Evolutionary conservation across 1,140 invertebrate genomes (phyloP).

Genomic region (Eupeodes corollae): DNA sequence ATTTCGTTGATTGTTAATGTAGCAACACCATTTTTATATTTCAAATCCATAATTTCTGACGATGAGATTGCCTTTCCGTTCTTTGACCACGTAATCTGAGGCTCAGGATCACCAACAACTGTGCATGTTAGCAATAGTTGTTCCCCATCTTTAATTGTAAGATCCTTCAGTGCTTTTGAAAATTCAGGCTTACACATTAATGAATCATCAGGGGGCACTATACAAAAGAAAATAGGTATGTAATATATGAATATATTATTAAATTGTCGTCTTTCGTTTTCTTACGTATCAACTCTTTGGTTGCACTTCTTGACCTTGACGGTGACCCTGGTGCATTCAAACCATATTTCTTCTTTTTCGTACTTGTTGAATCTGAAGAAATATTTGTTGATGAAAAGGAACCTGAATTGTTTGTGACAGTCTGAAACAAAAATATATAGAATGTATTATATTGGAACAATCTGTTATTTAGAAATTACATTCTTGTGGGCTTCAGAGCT

Average conservation of each 20-base stretch:
- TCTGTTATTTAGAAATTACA: too few relatives aligned
- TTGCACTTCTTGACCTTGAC: constrained; percentile 73
- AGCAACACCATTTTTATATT: constrained; percentile 80
- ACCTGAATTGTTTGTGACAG: constrained; percentile 14
- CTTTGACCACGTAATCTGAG: constrained; percentile 77
- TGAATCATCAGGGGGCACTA: constrained; percentile 73
- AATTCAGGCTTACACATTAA: constrained; percentile 78
- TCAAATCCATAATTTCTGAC: constrained; percentile 77
- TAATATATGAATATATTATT: constrained; percentile 1
- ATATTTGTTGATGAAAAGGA: constrained; percentile 17
- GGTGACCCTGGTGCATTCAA: constrained; percentile 57
- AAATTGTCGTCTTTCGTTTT: constrained; percentile 14
- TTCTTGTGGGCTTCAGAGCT: too few relatives aligned
- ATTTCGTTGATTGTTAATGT: constrained; percentile 79
- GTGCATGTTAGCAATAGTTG: constrained; percentile 62
- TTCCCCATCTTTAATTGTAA: constrained; percentile 70
- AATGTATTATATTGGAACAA: too few relatives aligned
- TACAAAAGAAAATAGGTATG: not conserved
- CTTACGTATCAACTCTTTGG: constrained; percentile 80
- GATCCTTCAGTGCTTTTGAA: constrained; percentile 55
- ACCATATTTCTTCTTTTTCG: constrained; percentile 60
- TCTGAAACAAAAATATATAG: too few relatives aligned
- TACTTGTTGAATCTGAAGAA: constrained; percentile 8
- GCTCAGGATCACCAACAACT: constrained; percentile 83
- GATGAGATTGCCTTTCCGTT: constrained; percentile 61